Percentiles rank a stretch among this genome's conserved stretches.
phyloP scores from a whole-genome alignment of 1,140 invertebrate genomes.

The Trichoplusia ni region DNA sequence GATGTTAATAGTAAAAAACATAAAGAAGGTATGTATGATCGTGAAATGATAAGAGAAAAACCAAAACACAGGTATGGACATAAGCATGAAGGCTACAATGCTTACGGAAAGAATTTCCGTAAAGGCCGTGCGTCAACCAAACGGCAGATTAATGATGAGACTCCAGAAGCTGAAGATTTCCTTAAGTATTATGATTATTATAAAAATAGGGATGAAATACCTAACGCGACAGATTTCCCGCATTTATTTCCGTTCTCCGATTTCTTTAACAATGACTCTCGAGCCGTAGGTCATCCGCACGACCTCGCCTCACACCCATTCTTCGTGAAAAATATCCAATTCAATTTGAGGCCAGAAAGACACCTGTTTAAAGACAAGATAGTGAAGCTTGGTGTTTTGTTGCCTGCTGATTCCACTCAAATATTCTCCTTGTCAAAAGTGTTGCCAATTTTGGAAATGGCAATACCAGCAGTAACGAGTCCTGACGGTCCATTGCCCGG shows the following conservation, averaged over 20 bases:
- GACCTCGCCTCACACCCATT: constrained; percentile 62
- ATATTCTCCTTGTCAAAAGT: constrained; percentile 87
- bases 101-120: constrained; percentile 38
- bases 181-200: constrained; percentile 60
- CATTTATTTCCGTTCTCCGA: constrained; percentile 40
- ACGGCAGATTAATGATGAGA: constrained; percentile 49
- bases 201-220: constrained; percentile 55
- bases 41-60: constrained; percentile 3
- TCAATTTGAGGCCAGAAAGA: constrained; percentile 62
- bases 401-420: constrained; percentile 84
- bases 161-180: constrained; percentile 47
- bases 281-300: constrained; percentile 74
- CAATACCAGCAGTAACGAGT: constrained; percentile 84
- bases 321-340: constrained; percentile 70
- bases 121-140: constrained; percentile 46
- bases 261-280: constrained; percentile 80
- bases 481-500: constrained; percentile 83
- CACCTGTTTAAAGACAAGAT: constrained; percentile 68
- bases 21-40: constrained; percentile 29
- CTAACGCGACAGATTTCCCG: constrained; percentile 44
- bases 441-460: constrained; percentile 88
- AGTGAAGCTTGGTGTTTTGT: constrained; percentile 85
- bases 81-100: constrained; percentile 31
- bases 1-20: constrained; percentile 55
- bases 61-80: constrained; percentile 33